phyloP scores from a whole-genome alignment of 2,888 invertebrate species.

The Globia sparganii region DNA sequence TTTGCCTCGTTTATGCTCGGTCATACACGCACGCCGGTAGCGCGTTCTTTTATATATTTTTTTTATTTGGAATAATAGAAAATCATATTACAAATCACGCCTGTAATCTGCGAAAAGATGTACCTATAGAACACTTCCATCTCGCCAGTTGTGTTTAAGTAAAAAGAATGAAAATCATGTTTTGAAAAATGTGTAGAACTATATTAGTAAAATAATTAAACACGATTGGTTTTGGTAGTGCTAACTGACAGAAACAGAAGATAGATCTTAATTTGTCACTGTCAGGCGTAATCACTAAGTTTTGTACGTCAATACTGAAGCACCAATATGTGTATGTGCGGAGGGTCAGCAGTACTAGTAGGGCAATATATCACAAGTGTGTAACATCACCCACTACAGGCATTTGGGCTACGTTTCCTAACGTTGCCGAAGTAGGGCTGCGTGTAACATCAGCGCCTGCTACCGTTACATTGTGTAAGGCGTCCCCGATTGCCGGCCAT shows the following conservation, averaged over 20 bases:
- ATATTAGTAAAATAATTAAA: background rate
- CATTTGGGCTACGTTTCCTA: conserved; percentile 40
- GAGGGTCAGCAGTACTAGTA: background rate
- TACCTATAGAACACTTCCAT: background rate
- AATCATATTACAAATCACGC: background rate
- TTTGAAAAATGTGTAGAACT: background rate
- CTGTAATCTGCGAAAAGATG: background rate
- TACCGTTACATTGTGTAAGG: conserved; percentile 45
- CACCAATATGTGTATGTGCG: background rate
- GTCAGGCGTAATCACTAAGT: too few relatives aligned
- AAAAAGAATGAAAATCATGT: background rate
- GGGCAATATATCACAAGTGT: background rate
- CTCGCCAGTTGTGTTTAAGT: background rate
- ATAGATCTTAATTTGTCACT: background rate
- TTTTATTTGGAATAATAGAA: background rate
- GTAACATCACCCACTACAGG: background rate
- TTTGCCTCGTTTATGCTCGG: background rate
- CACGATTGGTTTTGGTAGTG: background rate
- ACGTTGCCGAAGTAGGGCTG: conserved; percentile 24
- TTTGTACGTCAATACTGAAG: background rate
- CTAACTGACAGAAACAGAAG: background rate
- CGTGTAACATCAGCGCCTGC: conserved; percentile 24
- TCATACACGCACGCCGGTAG: too few relatives aligned
- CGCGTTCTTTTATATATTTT: background rate
- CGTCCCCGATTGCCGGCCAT: conserved; percentile 44